phyloP scores from a whole-genome alignment of 2,888 invertebrate genomes.

The Liposcelis brunnea region DNA sequence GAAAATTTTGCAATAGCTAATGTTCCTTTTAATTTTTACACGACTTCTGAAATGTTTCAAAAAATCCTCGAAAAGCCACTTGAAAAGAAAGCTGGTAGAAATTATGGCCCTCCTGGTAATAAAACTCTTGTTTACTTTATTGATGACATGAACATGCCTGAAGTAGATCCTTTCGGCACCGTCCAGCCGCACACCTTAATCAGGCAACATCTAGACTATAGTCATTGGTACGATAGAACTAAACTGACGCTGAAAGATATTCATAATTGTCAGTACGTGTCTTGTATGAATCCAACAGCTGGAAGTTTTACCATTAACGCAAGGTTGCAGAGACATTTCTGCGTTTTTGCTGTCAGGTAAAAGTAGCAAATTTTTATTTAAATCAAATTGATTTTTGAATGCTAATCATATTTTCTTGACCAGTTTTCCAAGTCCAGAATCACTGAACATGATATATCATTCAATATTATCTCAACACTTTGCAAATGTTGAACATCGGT shows the following conservation, averaged over 20 bases:
- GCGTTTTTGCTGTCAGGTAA: conserved; percentile 64
- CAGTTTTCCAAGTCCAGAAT: conserved; percentile 60
- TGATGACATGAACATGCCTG: conserved; percentile 97
- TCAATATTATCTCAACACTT: conserved; percentile 78
- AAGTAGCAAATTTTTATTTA: conserved; percentile 18
- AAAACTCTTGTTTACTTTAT: conserved; percentile 88
- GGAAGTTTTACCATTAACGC: conserved; percentile 96
- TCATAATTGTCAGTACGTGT: conserved; percentile 90
- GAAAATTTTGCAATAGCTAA: conserved; percentile 80
- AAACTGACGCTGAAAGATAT: conserved; percentile 83
- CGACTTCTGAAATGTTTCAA: conserved; percentile 81
- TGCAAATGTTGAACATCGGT: conserved; percentile 63
- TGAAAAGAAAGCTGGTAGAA: conserved; percentile 90
- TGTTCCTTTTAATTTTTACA: conserved; percentile 93
- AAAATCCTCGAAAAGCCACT: conserved; percentile 84
- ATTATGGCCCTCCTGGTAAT: conserved; percentile 89
- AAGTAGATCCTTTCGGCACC: conserved; percentile 78
- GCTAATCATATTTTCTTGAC: background rate
- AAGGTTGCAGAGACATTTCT: conserved; percentile 76
- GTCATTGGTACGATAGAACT: conserved; percentile 86
- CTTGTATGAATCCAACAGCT: conserved; percentile 96
- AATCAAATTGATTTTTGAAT: background rate
- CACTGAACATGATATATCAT: conserved; percentile 73
- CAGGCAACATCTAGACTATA: conserved; percentile 87
- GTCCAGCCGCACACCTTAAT: conserved; percentile 94